Evolutionary conservation across 2,113 vertebrate genomes (phyloP).

Genomic region (Cathartes aura): DNA sequence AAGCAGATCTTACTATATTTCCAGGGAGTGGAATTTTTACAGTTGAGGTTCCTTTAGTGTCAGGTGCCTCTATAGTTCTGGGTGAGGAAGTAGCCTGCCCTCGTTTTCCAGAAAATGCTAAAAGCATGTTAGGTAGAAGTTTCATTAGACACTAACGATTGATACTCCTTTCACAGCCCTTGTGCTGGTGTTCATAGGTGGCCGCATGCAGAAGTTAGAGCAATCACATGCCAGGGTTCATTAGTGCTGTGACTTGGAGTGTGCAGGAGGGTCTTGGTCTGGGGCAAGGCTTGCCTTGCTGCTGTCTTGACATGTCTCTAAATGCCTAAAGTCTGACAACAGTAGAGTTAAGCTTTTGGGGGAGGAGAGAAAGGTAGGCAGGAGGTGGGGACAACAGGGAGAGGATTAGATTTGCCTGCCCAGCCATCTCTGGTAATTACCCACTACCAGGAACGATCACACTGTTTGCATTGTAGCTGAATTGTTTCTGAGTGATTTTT

Average conservation of each 20-base stretch:
- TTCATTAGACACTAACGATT: neutral
- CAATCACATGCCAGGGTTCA: neutral
- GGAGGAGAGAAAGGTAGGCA: neutral
- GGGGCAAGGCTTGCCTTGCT: neutral
- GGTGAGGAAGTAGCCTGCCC: neutral
- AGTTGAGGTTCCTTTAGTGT: neutral
- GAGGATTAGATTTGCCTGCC: neutral
- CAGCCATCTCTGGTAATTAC: neutral
- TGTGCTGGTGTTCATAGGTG: neutral
- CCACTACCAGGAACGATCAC: neutral
- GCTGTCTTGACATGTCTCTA: neutral
- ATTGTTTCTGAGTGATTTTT: neutral
- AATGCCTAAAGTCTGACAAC: neutral
- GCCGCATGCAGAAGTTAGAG: neutral
- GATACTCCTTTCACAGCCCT: neutral
- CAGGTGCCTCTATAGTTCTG: neutral
- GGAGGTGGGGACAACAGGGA: neutral
- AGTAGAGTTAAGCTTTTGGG: neutral
- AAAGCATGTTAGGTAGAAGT: neutral
- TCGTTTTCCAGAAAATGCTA: neutral
- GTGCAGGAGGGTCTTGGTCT: neutral
- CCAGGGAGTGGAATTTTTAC: neutral
- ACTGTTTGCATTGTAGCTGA: neutral
- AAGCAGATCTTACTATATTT: neutral
- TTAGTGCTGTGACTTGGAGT: slow-evolving; percentile 17